Evolutionary conservation across 2,113 vertebrate genomes (phyloP).

Genomic region (Thalassoma bifasciatum): DNA sequence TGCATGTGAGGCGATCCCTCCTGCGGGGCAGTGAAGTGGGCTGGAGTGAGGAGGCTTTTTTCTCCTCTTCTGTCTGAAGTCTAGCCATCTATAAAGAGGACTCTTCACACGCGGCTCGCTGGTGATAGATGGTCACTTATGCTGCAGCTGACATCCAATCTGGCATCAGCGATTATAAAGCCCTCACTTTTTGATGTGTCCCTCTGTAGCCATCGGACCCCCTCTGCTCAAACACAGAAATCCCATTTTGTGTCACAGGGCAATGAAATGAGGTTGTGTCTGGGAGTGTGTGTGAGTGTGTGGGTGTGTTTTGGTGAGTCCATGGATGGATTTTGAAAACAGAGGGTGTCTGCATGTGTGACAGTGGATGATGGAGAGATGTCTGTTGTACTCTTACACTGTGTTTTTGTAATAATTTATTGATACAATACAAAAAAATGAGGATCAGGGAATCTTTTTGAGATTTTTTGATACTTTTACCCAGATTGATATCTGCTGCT

Average conservation of each 20-base stretch:
- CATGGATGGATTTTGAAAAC: not conserved
- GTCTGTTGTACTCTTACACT: not conserved
- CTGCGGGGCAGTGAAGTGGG: constrained; percentile 59
- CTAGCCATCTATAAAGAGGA: constrained; percentile 69
- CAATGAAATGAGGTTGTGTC: constrained; percentile 63
- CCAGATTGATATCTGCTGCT: no score
- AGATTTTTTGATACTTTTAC: no score
- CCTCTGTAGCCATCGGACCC: constrained; percentile 62
- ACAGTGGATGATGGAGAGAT: not conserved
- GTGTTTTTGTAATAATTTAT: no score
- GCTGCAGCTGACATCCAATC: constrained; percentile 80
- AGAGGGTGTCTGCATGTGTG: not conserved
- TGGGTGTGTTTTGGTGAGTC: constrained; percentile 35
- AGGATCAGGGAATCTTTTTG: no score
- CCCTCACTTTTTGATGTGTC: constrained; percentile 70
- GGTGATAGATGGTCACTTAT: constrained; percentile 80
- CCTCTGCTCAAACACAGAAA: constrained; percentile 72
- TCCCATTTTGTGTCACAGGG: constrained; percentile 72
- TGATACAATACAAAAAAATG: no score
- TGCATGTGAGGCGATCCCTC: constrained; percentile 39
- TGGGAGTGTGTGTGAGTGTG: constrained; percentile 40
- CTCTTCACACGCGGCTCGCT: constrained; percentile 47
- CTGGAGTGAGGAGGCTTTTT: constrained; percentile 37
- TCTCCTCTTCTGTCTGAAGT: constrained; percentile 64
- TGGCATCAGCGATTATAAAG: constrained; percentile 80